Evolutionary conservation across 2,113 vertebrate species (phyloP).

Genomic region (Nesospiza acunhae): DNA sequence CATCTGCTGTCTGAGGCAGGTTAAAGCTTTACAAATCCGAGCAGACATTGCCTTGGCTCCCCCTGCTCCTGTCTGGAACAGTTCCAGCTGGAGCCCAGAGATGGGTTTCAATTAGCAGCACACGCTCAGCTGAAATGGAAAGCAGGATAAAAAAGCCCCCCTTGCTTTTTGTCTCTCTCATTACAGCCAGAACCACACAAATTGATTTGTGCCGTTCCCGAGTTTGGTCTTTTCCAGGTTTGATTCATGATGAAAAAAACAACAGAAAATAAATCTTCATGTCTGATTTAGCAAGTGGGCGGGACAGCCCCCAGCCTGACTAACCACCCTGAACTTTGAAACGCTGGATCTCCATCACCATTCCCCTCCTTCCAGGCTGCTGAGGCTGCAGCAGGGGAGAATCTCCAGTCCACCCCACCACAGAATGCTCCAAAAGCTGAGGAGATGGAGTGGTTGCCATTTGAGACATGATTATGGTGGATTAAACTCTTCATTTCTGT

Average conservation of each 20-base stretch:
- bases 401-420: neutral
- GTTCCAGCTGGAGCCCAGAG: neutral
- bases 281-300: neutral
- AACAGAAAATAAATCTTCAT: neutral
- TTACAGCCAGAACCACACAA: neutral
- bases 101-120: neutral
- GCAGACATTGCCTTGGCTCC: neutral
- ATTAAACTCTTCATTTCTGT: neutral
- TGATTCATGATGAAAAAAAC: neutral
- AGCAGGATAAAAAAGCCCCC: neutral
- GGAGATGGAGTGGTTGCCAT: neutral
- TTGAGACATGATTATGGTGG: neutral
- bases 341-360: neutral
- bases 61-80: neutral
- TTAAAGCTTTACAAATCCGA: neutral
- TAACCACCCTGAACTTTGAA: neutral
- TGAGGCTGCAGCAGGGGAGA: neutral
- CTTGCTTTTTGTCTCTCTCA: neutral
- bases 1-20: neutral
- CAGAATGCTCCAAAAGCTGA: neutral
- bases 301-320: neutral
- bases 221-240: neutral
- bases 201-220: neutral
- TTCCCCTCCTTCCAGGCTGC: neutral
- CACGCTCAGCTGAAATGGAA: neutral